Evolutionary conservation across 2,113 vertebrate genomes (phyloP), one percentile per base, ranked within the genome.

Genomic region (Xiphophorus maculatus): DNA sequence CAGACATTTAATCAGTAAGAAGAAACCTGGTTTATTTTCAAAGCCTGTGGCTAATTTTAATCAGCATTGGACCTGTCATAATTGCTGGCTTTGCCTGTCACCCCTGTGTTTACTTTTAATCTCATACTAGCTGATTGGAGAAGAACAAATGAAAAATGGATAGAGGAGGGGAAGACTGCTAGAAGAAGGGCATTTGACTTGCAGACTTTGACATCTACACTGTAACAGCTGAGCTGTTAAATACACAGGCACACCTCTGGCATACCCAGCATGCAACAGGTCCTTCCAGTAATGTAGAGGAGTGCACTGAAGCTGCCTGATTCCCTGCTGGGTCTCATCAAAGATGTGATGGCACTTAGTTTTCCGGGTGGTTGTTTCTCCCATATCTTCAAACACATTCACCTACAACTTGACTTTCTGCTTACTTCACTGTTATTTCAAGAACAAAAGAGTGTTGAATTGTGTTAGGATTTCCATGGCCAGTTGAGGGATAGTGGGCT

Each of bases 51-150:
- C 95, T 96, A 91, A 96, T 97, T 97, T 95, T 96, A 96, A 97
- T 97, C 96, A 96, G 93, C 88, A 83, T 76, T 22, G 84, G 94
- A 62, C 80, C 94, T 94, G 95, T 96, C 95, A 94, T 95, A 94
- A 89, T 87, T 77, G 85, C 79, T 62, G 66, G 86, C 82, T 89
- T 87, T 91, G 68, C 89, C 96, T 94, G 94, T 95, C 96, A 95
- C 76, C 90, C 94, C 93, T 91, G 92, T 95, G 95, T 97, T 96
- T 97, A 86, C 91, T 89, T 95, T 93, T 94, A 94, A 96, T 96
- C 94, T 90, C 77, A 60, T 72, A 87, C 87, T 89, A 86, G 87
- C 94, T 98, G 97, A 98, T 98, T 96, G 96, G 93, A 91, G 87
- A 79, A 82, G 77, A 77, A 65, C 29, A 75, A 79, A 86, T 81